phyloP scores from a whole-genome alignment of 1,140 invertebrate genomes.

The Wiebesia pumilae region DNA sequence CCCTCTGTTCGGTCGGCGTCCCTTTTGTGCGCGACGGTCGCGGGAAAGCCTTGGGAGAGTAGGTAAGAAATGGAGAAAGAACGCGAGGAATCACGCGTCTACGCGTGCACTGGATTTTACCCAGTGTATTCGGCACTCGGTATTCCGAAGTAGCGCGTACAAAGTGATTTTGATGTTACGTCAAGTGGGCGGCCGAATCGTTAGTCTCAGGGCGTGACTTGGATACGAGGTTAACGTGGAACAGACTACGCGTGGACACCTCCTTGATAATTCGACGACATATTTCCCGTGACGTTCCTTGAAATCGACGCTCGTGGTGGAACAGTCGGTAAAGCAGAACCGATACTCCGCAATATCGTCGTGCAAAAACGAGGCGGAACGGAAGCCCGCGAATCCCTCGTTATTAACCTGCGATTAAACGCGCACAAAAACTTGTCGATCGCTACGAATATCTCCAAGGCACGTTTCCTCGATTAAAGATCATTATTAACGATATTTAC shows the following conservation, averaged over 20 bases:
- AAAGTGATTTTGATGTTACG: constrained; percentile 19
- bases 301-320: neutral
- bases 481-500: too few relatives aligned
- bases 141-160: neutral
- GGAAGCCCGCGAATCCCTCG: neutral
- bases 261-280: neutral
- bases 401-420: too few relatives aligned
- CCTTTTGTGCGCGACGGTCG: neutral
- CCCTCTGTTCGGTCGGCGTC: neutral
- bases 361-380: neutral
- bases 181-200: constrained; percentile 2
- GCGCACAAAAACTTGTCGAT: too few relatives aligned
- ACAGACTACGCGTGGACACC: neutral
- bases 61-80: neutral
- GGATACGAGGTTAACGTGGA: neutral
- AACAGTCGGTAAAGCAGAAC: neutral
- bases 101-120: neutral
- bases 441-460: too few relatives aligned
- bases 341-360: too few relatives aligned
- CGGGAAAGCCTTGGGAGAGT: neutral
- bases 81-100: neutral
- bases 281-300: too few relatives aligned
- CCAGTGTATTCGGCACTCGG: neutral
- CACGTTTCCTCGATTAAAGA: too few relatives aligned
- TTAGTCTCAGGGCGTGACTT: constrained; percentile 13